Base-by-base conservation (phyloP, 2,113 vertebrate genomes). In the Chloropsis hardwickii region DNA sequence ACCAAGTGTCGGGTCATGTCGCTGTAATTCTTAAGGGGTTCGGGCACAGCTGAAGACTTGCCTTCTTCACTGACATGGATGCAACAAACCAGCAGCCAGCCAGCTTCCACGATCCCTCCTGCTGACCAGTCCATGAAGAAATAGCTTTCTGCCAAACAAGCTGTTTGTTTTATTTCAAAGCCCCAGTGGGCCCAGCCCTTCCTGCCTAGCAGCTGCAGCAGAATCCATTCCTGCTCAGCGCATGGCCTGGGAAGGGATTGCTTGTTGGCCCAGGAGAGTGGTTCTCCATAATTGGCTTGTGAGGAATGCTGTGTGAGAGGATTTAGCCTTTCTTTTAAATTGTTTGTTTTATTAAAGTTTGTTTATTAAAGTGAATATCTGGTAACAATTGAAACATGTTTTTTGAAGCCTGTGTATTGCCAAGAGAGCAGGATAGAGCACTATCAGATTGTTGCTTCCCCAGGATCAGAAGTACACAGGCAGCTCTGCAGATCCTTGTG, bases 281-380 rank as follows among this genome's bases (percentile, higher is more conserved):
- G 71, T 78, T 95, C 54, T 90, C 60, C 0, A 0, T 60, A 86
- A 86, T 0, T 81, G 71, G 22, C 44, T 95, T 89, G 35, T 5
- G 6, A 88, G 47, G 66, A 83, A 72, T 54, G 79, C 58, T 77
- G 8, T 83, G 47, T 1, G 6, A 83, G 85, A 86, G 64, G 39
- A 95, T 69, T 62, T 70, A 60, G 21, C 6, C 6, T 54, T 84
- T 76, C 67, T 82, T 86, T 74, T 22, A 31, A 80, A 84, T 84
- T 79, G 57, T 81, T 95, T 95, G 44, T 70, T 96, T 93, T 93
- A 87, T 95, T 94, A 77, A 85, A 65, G 65, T 92, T 95, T 95
- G 77, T 65, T 95, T 94, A 86, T 92, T 82, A 78, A 82, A 91
- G 72, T 2, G 1, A 80, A 23, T 94, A 81, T 90, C 73, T 88